Base-by-base conservation (phyloP, 2,113 vertebrate genomes). In the Symphodus melops region DNA sequence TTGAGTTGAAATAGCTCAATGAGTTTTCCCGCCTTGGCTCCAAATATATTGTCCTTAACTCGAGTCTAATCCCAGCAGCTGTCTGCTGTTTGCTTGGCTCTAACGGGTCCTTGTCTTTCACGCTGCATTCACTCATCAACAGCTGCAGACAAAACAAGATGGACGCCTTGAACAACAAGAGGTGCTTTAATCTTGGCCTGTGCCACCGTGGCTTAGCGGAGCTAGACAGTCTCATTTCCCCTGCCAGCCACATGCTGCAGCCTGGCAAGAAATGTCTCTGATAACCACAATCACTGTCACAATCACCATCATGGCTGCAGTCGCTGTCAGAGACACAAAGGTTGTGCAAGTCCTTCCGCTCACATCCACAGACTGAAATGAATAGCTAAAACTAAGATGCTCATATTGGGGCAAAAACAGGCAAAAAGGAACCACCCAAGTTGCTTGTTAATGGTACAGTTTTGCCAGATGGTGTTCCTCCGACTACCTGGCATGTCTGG, bases 121-220 rank as follows among this genome's bases (percentile, higher is more conserved):
- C 19, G 0, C 1, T 4, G 1, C 48, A 3, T 61, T 53, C 76
- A 23, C n/a, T 49, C 70, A 49, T n/a, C 67, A 60, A 19, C 44
- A 28, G 56, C 44, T 36, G 13, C 4, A 74, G 68, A 86, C 66
- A 77, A 80, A 87, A 74, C 82, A 83, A 82, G 75, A 85, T 75
- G 70, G 80, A 84, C 33, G 59, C 46, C 46, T 48, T 17, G 46
- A 48, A 48, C 53, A 74, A 1, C 33, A 57, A 57, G 51, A 52
- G 25, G 23, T 4, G 62, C 41, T 60, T 73, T 78, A 78, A 68
- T 81, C 74, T 83, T 0, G n/a, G 44, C 9, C n/a, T 54, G 33
- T 64, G 72, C 49, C 25, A 16, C 17, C 0, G 4, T 13, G 68
- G 65, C 36, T 53, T 42, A 21, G 28, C 63, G 19, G 19, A 1